Evolutionary conservation across 2,113 vertebrate genomes (phyloP), one percentile per base, ranked within the genome.

Genomic region (Addax nasomaculatus): DNA sequence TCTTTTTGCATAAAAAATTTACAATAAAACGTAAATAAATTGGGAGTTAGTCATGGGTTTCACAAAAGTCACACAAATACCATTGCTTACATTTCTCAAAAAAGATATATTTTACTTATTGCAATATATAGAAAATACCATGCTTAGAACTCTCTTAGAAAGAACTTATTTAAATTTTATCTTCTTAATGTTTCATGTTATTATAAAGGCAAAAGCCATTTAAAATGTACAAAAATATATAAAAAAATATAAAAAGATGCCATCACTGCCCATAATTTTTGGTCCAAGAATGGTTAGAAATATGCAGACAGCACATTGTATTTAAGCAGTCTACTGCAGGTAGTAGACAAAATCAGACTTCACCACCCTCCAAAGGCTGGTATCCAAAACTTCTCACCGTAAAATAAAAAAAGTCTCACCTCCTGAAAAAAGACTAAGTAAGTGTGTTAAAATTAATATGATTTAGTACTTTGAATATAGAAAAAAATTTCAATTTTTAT

Each of bases 271-370:
- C 16, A 15, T n/a, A 15, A 15, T 17, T 55, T 92, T 51, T 45
- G 17, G 83, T 9, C 12, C 33, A 33, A 16, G 14, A 58, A 25
- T 25, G 11, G 21, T 53, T 70, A 90, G 5, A 90, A 49, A 83
- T n/a, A 33, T 76, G 6, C 1, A 30, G 13, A 14, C 3, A 62
- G 9, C 15, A 13, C 25, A 8, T 5, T 45, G 0, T 33, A 57
- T 7, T 27, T 92, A 19, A 45, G 7, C 19, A 90, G 27, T 15
- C 43, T 23, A 29, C 10, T 62, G 2, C 6, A 62, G 5, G 7
- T 55, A 14, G 16, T 39, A 23, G 25, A 3, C 3, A 58, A 73
- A 62, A n/a, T 12, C 45, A 29, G 29, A 25, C 11, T 1, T 84
- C 6, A 49, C 17, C 89, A 10, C 12, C 1, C 19, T 27, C 29